phyloP scores from a whole-genome alignment of 2,797 vertebrate species.

The Morus bassanus region DNA sequence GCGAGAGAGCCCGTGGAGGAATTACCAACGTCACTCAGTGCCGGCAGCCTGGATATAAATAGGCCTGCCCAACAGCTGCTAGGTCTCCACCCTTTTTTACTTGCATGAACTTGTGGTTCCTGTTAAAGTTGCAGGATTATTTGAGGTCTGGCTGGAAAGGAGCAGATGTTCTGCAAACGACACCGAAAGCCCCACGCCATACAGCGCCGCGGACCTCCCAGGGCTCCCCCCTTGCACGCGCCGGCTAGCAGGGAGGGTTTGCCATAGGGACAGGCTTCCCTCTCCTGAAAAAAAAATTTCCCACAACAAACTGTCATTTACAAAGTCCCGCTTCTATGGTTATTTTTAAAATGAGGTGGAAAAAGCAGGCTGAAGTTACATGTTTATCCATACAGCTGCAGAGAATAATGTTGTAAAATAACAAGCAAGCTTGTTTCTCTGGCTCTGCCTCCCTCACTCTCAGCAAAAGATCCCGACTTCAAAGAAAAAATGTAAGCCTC shows the following conservation, averaged over 20 bases:
- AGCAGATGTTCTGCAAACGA: conserved; percentile 37
- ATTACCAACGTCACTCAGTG: background rate
- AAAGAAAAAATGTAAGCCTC: conserved; percentile 28
- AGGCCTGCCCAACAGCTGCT: conserved; percentile 23
- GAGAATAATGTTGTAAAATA: background rate
- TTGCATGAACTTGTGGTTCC: conserved; percentile 51
- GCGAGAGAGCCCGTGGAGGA: background rate
- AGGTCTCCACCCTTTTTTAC: conserved; percentile 30
- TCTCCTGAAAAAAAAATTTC: background rate
- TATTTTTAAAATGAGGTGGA: background rate
- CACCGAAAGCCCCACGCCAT: background rate
- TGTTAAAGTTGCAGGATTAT: conserved; percentile 21
- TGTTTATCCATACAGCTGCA: background rate
- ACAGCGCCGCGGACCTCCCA: background rate
- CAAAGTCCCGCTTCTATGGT: background rate
- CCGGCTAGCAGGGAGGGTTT: background rate
- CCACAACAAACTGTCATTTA: background rate
- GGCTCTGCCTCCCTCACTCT: background rate
- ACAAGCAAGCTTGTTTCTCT: conserved; percentile 1
- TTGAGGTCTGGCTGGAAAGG: conserved; percentile 34
- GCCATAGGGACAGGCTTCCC: background rate
- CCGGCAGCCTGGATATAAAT: conserved; percentile 43
- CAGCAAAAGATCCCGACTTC: conserved; percentile 23
- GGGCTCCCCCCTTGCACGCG: background rate
- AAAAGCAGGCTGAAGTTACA: background rate